These are phyloP conservation scores for Muraenolepis orangiensis DNA, from an alignment of 2,797 vertebrate species.

Conservation along the genomic window DNA sequence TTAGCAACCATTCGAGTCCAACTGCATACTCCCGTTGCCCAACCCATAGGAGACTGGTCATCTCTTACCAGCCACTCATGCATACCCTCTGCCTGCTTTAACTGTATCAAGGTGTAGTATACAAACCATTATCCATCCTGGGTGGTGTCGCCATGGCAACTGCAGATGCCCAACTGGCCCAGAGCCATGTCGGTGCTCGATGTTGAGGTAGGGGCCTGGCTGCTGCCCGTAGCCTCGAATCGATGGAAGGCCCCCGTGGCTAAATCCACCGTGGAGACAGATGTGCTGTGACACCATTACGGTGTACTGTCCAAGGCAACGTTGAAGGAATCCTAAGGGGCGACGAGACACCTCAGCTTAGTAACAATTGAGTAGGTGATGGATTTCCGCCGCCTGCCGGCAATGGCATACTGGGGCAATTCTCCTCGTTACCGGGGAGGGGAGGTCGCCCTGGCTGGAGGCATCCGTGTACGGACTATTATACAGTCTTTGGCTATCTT, in stretches of 20 bases:
- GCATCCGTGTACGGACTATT: constrained; percentile 23
- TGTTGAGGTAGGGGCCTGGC: constrained; percentile 7
- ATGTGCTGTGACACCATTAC: background rate
- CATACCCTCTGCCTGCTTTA: constrained; percentile 23
- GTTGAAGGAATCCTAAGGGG: constrained; percentile 23
- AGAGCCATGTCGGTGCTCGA: constrained; percentile 10
- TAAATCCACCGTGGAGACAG: constrained; percentile 4
- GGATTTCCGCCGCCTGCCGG: constrained; percentile 10
- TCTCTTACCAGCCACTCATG: constrained; percentile 71
- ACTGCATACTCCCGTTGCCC: constrained; percentile 36
- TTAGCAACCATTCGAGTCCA: background rate
- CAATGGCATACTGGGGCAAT: background rate
- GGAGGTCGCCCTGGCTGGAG: constrained; percentile 26
- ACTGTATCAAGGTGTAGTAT: constrained; percentile 49
- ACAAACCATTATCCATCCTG: constrained; percentile 71
- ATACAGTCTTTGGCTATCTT: constrained; percentile 54
- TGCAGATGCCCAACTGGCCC: background rate
- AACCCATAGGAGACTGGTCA: constrained; percentile 54
- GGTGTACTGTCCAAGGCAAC: background rate
- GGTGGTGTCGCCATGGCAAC: background rate
- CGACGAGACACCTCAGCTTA: constrained; percentile 31
- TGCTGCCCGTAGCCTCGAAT: background rate
- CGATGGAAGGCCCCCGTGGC: background rate
- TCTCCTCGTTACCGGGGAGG: constrained; percentile 13
- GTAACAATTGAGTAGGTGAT: constrained; percentile 17